A percentile compares a stretch with the other conserved stretches of the same genome.
Conservation (phyloP, 2,113 vertebrate genomes). For the Furnarius figulus region DNA sequence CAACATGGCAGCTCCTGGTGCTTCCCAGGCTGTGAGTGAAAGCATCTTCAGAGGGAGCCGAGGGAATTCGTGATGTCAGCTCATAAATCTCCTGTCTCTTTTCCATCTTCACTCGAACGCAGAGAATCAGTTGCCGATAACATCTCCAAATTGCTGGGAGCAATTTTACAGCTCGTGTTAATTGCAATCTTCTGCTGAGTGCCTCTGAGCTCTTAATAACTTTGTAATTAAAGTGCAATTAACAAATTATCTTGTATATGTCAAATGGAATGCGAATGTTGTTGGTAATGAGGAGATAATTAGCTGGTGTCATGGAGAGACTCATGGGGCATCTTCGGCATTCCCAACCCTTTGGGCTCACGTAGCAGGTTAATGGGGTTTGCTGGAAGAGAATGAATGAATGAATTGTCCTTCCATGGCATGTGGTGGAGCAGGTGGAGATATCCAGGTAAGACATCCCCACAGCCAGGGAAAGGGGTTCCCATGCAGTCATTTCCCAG, state of each 20-base stretch:
- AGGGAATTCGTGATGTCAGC: constrained; percentile 11
- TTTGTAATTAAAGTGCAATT: constrained; percentile 77
- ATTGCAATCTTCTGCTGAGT: constrained; percentile 62
- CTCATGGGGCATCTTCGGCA: constrained; percentile 52
- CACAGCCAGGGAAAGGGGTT: not conserved
- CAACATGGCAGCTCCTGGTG: not conserved
- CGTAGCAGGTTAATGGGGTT: constrained; percentile 30
- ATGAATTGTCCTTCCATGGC: constrained; percentile 22
- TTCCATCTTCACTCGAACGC: not conserved
- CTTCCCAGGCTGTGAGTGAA: not conserved
- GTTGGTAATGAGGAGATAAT: constrained; percentile 75
- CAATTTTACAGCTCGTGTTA: constrained; percentile 62
- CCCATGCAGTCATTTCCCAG: not conserved
- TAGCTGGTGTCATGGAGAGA: constrained; percentile 55
- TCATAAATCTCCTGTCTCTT: constrained; percentile 53
- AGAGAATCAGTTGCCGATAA: constrained; percentile 52
- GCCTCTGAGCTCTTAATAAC: constrained; percentile 73
- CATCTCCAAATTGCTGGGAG: constrained; percentile 62
- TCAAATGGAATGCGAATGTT: constrained; percentile 68
- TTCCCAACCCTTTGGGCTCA: constrained; percentile 29
- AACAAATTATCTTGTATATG: constrained; percentile 72
- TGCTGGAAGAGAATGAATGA: not conserved
- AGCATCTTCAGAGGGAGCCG: not conserved
- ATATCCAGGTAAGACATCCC: not conserved
- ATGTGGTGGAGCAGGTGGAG: not conserved